Evolutionary conservation across 2,113 vertebrate species (phyloP).

Genomic region (Siniperca knerii): DNA sequence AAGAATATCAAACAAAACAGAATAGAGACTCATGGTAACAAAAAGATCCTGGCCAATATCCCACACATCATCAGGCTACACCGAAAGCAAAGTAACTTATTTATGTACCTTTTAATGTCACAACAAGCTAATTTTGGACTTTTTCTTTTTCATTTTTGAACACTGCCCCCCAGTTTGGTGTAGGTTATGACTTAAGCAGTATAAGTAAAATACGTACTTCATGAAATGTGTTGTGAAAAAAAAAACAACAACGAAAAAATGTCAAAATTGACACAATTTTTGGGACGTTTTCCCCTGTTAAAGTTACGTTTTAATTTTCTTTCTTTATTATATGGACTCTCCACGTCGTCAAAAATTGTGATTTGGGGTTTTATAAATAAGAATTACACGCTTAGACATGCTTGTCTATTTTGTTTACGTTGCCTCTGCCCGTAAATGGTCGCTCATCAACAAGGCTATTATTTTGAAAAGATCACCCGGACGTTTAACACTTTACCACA

Average conservation of each 20-base stretch:
- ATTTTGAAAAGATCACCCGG: constrained; percentile 57
- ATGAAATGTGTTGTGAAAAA: background rate
- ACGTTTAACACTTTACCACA: fast-evolving
- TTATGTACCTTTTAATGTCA: background rate
- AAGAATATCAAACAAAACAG: background rate
- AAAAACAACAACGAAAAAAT: background rate
- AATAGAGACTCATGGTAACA: background rate
- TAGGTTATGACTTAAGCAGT: background rate
- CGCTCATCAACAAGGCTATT: background rate
- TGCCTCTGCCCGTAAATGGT: background rate
- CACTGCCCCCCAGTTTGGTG: background rate
- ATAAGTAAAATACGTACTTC: background rate
- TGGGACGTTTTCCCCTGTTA: background rate
- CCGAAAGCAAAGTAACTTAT: background rate
- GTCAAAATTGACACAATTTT: too few species aligned
- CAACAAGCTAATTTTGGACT: background rate
- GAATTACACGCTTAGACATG: background rate
- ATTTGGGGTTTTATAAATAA: background rate
- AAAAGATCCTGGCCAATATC: background rate
- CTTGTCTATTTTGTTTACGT: background rate
- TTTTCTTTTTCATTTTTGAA: background rate
- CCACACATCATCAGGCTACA: background rate
- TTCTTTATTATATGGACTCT: background rate
- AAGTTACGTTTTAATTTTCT: background rate
- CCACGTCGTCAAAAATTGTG: background rate